These are phyloP conservation scores for Dicaeum eximium DNA, from an alignment of 2,113 vertebrate species.

Conservation along the genomic window DNA sequence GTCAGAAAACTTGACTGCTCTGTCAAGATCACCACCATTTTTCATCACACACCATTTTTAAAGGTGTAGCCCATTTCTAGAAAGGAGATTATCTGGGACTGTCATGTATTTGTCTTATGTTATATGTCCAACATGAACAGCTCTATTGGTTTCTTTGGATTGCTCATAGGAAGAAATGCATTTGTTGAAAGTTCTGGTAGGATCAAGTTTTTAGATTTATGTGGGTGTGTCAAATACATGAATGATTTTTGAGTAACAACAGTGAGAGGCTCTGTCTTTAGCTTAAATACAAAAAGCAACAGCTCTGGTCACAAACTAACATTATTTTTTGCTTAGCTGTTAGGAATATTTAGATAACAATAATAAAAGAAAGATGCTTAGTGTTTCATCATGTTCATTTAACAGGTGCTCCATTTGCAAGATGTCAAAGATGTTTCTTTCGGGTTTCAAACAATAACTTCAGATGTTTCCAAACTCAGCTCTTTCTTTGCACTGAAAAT, in stretches of 20 bases:
- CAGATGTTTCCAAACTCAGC: slow-evolving; percentile 76
- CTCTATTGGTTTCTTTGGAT: background rate
- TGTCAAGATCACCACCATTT: background rate
- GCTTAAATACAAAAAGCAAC: background rate
- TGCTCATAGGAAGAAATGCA: background rate
- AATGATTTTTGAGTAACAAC: background rate
- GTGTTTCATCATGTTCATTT: background rate
- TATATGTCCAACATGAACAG: too few relatives aligned
- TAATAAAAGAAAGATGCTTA: background rate
- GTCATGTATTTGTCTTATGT: background rate
- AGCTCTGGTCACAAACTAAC: background rate
- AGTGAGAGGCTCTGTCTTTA: background rate
- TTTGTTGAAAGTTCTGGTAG: background rate
- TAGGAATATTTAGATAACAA: background rate
- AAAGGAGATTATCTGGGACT: background rate
- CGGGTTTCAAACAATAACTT: slow-evolving; percentile 78
- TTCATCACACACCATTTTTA: background rate
- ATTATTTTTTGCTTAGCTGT: background rate
- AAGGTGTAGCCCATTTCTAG: background rate
- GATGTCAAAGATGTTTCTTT: slow-evolving; percentile 79
- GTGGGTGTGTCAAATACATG: background rate
- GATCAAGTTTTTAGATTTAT: background rate
- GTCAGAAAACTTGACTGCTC: background rate
- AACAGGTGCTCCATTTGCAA: slow-evolving; percentile 78
- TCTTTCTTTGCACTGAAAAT: slow-evolving; percentile 76